Percentiles rank a stretch among this genome's conserved stretches.
Evolutionary conservation across 2,888 invertebrate species (phyloP).

Genomic region (Hypolimnas misippus): DNA sequence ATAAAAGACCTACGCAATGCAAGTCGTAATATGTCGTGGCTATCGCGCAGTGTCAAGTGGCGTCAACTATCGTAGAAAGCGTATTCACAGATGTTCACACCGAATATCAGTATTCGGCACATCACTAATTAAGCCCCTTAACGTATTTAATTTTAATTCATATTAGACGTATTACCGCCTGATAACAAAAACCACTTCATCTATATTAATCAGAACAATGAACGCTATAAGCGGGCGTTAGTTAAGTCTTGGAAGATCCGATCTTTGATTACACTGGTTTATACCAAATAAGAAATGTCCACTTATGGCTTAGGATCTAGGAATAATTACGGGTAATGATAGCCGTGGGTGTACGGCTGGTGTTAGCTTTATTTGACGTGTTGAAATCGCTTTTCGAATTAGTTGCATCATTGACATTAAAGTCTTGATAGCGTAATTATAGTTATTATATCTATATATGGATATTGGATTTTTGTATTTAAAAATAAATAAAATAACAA

Average conservation of each 20-base stretch:
- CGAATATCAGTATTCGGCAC: no score
- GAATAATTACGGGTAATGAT: constrained; percentile 7
- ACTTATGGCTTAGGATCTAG: constrained; percentile 14
- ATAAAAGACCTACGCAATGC: no score
- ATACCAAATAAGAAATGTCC: constrained; percentile 14
- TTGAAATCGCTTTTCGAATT: neutral
- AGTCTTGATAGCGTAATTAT: neutral
- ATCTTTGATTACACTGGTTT: neutral
- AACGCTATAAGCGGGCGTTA: neutral
- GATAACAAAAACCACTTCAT: no score
- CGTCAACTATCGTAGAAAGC: no score
- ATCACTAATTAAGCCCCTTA: no score
- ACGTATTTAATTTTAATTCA: no score
- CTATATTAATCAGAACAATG: neutral
- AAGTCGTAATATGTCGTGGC: no score
- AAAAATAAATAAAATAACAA: no score
- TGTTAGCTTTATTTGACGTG: constrained; percentile 4
- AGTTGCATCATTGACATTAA: constrained; percentile 2
- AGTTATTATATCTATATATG: neutral
- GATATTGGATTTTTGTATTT: neutral
- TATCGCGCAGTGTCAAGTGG: no score
- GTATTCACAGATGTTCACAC: no score
- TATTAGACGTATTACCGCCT: no score
- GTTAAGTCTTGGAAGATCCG: constrained; percentile 1
- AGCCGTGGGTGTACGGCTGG: constrained; percentile 19